These are phyloP conservation scores for Drosophila planitibia DNA, from an alignment of 2,888 invertebrate genomes.

Conservation along the genomic window DNA sequence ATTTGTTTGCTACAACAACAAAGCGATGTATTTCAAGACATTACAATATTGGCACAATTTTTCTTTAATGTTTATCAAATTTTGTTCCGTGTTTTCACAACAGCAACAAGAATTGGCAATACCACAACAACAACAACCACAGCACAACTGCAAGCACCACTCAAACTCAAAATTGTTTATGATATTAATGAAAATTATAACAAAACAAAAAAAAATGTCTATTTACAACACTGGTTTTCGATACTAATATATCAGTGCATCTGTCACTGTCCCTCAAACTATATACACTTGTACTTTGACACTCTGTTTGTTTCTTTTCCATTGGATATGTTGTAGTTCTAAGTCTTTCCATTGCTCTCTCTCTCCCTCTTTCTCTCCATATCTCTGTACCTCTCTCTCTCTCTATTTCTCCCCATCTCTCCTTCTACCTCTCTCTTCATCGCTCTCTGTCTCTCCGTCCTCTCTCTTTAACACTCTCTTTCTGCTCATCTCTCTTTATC, in stretches of 20 bases:
- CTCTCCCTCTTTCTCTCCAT: background rate
- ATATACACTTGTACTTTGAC: background rate
- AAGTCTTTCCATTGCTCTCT: background rate
- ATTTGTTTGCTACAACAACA: slow-evolving; percentile 71
- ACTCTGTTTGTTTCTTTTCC: background rate
- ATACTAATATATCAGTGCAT: slow-evolving; percentile 4
- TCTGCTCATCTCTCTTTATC: background rate
- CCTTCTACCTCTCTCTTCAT: background rate
- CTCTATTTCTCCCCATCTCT: background rate
- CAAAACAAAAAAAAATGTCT: background rate
- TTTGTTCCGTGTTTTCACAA: slow-evolving; percentile 50
- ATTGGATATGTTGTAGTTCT: background rate
- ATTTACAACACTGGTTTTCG: slow-evolving; percentile 45
- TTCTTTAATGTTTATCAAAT: slow-evolving; percentile 33
- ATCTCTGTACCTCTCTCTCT: background rate
- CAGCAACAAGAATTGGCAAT: slow-evolving; percentile 50
- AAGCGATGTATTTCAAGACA: slow-evolving; percentile 27
- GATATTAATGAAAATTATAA: slow-evolving; percentile 7
- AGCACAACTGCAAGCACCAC: slow-evolving; percentile 25
- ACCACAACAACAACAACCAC: slow-evolving; percentile 35
- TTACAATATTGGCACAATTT: slow-evolving; percentile 25
- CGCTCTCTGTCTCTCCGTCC: background rate
- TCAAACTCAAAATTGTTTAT: slow-evolving; percentile 17
- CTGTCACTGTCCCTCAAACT: background rate
- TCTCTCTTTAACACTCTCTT: background rate